These are phyloP conservation scores for Microtus ochrogaster DNA, from an alignment of 2,113 vertebrate species.

Conservation along the genomic window DNA sequence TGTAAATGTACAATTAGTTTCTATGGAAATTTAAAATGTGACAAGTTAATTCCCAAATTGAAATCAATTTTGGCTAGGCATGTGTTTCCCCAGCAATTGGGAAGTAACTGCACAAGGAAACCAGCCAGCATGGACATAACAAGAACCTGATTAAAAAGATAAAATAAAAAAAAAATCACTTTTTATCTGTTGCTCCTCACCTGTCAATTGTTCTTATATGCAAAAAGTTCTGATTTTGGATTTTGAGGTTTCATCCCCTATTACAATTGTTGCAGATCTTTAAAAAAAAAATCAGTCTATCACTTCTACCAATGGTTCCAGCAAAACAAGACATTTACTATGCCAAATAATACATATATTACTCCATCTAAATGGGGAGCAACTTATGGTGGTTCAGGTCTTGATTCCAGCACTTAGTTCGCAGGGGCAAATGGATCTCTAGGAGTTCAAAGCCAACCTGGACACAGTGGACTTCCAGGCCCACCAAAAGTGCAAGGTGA, in stretches of 20 bases:
- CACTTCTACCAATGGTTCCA: background rate
- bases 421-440: too few relatives aligned
- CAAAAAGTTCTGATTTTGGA: background rate
- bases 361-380: too few relatives aligned
- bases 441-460: background rate
- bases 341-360: background rate
- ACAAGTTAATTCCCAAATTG: constrained; percentile 21
- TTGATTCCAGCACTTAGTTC: too few relatives aligned
- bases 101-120: background rate
- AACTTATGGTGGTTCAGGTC: too few relatives aligned
- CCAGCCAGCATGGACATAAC: background rate
- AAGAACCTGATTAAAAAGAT: background rate
- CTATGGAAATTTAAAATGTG: constrained; percentile 27
- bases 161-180: background rate
- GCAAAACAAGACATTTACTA: background rate
- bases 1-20: background rate
- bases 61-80: background rate
- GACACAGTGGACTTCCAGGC: background rate
- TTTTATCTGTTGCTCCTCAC: background rate
- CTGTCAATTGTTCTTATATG: background rate
- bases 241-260: background rate
- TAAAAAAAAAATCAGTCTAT: background rate
- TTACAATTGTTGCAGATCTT: background rate
- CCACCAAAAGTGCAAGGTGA: background rate
- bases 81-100: background rate